A percentile compares a stretch with the other conserved stretches of the same genome.
These are phyloP conservation scores for Ptychochromis oligacanthus DNA, from an alignment of 2,113 vertebrate species.

Conservation along the genomic window DNA sequence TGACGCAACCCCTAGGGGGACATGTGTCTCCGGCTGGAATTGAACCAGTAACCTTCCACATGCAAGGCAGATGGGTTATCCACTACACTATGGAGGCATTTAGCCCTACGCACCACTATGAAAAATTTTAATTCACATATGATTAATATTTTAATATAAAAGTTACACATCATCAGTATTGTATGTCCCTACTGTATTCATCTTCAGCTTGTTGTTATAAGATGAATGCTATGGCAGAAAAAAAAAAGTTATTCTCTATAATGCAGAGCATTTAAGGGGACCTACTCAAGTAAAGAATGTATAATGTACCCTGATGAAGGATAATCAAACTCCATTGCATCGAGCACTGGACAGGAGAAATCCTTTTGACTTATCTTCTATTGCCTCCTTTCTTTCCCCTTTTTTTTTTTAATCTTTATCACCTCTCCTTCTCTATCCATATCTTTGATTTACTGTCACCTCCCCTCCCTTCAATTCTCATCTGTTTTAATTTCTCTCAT, in stretches of 20 bases:
- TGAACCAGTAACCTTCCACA: too few species aligned
- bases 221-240: not conserved
- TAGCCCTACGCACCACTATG: not conserved
- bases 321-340: not conserved
- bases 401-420: slow-evolving; percentile 4
- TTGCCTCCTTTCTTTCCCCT: not conserved
- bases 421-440: not conserved
- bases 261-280: not conserved
- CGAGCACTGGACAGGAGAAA: slow-evolving; percentile 1
- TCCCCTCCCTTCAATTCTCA: not conserved
- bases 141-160: not conserved
- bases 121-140: not conserved
- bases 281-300: not conserved
- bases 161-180: not conserved
- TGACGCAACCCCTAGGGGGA: too few species aligned
- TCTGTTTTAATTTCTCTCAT: not conserved
- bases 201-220: not conserved
- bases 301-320: slow-evolving; percentile 5
- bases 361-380: not conserved
- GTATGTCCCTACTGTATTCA: not conserved
- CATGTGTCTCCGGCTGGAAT: too few species aligned
- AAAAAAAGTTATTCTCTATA: not conserved
- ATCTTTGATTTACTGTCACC: not conserved
- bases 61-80: too few species aligned
- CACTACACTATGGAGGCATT: too few species aligned